phyloP scores from a whole-genome alignment of 2,888 invertebrate species.

The Archips xylosteana region DNA sequence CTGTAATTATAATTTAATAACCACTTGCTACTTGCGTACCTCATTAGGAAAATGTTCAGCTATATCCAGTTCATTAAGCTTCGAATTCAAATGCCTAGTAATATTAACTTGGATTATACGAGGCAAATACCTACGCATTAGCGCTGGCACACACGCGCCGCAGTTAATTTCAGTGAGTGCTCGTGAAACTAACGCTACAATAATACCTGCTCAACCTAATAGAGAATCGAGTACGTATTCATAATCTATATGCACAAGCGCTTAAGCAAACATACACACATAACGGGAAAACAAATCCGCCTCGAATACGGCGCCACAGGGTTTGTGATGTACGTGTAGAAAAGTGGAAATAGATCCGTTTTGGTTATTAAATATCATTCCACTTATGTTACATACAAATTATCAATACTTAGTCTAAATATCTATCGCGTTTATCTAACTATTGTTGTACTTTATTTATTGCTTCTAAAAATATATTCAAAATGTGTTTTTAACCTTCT shows the following conservation, averaged over 20 bases:
- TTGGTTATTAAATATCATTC: not conserved
- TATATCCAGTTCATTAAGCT: constrained; percentile 22
- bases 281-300: constrained; percentile 4
- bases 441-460: not conserved
- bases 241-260: constrained; percentile 1
- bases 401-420: not conserved
- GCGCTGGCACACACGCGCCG: constrained; percentile 42
- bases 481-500: not conserved
- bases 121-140: constrained; percentile 35
- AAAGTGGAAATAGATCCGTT: not conserved
- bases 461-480: not conserved
- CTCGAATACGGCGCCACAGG: not conserved
- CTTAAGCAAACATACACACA: not conserved
- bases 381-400: not conserved
- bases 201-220: constrained; percentile 20
- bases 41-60: constrained; percentile 1
- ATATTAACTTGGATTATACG: constrained; percentile 23
- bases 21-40: not conserved
- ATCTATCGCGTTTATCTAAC: not conserved
- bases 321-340: not conserved
- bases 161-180: constrained; percentile 56
- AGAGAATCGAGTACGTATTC: constrained; percentile 8
- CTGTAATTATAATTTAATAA: not conserved
- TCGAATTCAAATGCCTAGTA: constrained; percentile 11
- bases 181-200: constrained; percentile 47